Base-by-base conservation (phyloP, 2,888 invertebrate genomes). In the Physocephala rufipes region DNA sequence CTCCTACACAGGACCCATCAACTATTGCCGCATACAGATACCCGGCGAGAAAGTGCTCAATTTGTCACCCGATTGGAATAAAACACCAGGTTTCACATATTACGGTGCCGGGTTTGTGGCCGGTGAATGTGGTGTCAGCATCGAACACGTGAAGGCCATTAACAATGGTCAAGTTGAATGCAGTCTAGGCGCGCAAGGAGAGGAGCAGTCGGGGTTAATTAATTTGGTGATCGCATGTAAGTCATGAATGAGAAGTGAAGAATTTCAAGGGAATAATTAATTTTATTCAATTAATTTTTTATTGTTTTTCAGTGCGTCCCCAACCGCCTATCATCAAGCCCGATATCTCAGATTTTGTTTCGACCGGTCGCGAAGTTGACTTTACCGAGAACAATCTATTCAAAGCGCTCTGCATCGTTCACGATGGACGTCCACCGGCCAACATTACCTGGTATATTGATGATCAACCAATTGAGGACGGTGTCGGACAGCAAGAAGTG, bases 391-490 rank as follows among this genome's bases (percentile, higher is more conserved):
- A 90, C 2, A 91, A 91, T 21, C 85, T 85, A 19, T 87, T 94
- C 79, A 85, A 86, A 77, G 92, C 92, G 0, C 89, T 89, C 73
- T 94, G 94, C 83, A 85, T 89, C 51, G 91, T 92, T 0, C 87
- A 89, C 65, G 89, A 90, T 73, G 93, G 93, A 4, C 87, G 93
- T 78, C 94, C 94, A 0, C 90, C 91, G 0, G 93, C 94, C 0
- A 93, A 91, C 79, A 90, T 94, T 76, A 88, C 89, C n/a, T 92
- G 94, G 90, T 91, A 87, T 79, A 83, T 94, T 61, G 91, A 91
- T 78, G 89, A 91, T 58, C 89, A 90, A 73, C 89, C 88, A 0
- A 87, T 93, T 28, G 86, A 88, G 2, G 87, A 88, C 9, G 90
- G 90, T 0, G 84, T 90, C 0, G 88, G 89, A 77, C 87, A 88